Evolutionary conservation across 2,113 vertebrate genomes (phyloP), one percentile per base, ranked within the genome.

Genomic region (Prolemur simus): DNA sequence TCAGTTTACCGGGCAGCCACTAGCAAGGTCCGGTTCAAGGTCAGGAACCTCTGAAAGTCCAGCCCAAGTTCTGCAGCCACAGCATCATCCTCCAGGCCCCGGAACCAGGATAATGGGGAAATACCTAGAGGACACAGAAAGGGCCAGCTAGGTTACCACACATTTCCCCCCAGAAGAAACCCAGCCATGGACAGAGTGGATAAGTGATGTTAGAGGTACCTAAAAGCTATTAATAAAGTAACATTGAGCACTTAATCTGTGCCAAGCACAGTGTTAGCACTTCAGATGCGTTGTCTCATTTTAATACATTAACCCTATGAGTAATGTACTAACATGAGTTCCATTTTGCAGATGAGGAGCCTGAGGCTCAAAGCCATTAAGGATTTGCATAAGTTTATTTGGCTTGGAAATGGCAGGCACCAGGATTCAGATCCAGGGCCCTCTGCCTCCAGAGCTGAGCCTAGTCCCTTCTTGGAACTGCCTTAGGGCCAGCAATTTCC

Each of bases 21-120:
- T 91, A 99, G 99, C 91, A 99, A 99, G 86, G 99, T 99, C 97
- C 99, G 98, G 98, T 99, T 99, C 98, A 99, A 98, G 90, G 98
- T 99, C 96, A 99, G 98, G 99, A 99, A 99, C 96, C 98, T 98
- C 98, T 99, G 99, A 98, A 99, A 99, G 98, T 99, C 99, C 96
- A 99, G 97, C 87, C 99, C 99, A 66, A 99, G 99, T 45, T 98
- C 98, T 2, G 98, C 98, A 0, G 99, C 99, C 98, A 98, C 99
- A 39, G 99, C 99, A 98, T 99, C 99, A 1, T 98, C 99, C 92
- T 98, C 96, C 52, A 99, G 98, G 2, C 99, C 99, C 87, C 98
- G 98, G 97, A 99, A 99, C 96, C 98, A 98, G 54, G 99, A 99
- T 90, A 98, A 99, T 13, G 98, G 96, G 96, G 99, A 98, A 5